phyloP scores from a whole-genome alignment of 2,888 invertebrate species.

The Eubasilissa splendida region DNA sequence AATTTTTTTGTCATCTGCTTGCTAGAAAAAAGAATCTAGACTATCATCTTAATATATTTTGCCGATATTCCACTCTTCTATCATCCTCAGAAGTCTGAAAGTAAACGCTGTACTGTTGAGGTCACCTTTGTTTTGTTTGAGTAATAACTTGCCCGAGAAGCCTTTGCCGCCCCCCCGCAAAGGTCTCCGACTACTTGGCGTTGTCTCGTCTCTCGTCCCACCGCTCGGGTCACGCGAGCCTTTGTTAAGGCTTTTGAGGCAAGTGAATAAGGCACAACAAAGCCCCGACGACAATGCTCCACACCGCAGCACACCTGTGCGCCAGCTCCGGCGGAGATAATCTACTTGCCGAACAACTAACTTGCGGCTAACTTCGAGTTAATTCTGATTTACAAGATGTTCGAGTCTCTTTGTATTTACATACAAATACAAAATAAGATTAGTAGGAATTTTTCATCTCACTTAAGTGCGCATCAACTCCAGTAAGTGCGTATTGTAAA shows the following conservation, averaged over 20 bases:
- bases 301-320: slow-evolving; percentile 29
- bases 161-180: too few relatives aligned
- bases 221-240: background rate
- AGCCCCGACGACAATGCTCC: slow-evolving; percentile 40
- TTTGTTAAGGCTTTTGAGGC: slow-evolving; percentile 8
- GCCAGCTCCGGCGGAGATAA: slow-evolving; percentile 12
- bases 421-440: background rate
- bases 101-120: too few relatives aligned
- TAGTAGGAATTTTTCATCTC: too few relatives aligned
- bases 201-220: background rate
- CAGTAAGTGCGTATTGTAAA: too few relatives aligned
- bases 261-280: slow-evolving; percentile 35
- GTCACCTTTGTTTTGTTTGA: too few relatives aligned
- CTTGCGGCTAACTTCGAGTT: slow-evolving; percentile 16
- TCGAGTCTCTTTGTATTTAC: background rate
- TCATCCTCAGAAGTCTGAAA: too few relatives aligned
- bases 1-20: too few relatives aligned
- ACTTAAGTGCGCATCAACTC: too few relatives aligned
- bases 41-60: too few relatives aligned
- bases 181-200: background rate
- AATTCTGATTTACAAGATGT: background rate
- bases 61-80: too few relatives aligned
- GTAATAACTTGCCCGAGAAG: too few relatives aligned
- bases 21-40: too few relatives aligned
- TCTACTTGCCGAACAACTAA: slow-evolving; percentile 20